Evolutionary conservation across 1,140 invertebrate species (phyloP).

Genomic region (Eciton burchellii): DNA sequence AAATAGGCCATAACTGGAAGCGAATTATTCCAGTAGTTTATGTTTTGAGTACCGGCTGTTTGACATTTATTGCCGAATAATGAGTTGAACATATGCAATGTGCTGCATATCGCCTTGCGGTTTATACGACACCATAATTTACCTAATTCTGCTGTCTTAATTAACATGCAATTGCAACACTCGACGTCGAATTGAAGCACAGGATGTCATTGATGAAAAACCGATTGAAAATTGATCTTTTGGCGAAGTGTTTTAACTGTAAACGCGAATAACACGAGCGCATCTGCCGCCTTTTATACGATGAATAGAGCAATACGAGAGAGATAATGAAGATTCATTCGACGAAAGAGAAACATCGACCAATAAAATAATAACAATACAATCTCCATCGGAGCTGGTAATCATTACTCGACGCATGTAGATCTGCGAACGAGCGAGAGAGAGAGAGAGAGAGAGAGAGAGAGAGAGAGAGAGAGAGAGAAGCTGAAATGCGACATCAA

Average conservation of each 20-base stretch:
- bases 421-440: not conserved
- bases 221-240: not conserved
- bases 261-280: not conserved
- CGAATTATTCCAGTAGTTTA: not conserved
- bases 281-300: not conserved
- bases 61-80: constrained; percentile 1
- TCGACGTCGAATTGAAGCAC: not conserved
- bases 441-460: too few species aligned
- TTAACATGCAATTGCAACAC: not conserved
- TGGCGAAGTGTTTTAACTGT: not conserved
- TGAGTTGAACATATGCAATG: constrained; percentile 26
- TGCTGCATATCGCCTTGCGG: not conserved
- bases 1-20: not conserved
- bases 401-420: constrained; percentile 1
- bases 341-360: not conserved
- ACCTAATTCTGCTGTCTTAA: constrained; percentile 21
- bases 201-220: constrained; percentile 1
- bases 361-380: not conserved
- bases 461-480: too few species aligned
- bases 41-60: not conserved
- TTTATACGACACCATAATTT: not conserved
- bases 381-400: not conserved
- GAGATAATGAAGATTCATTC: not conserved
- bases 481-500: too few species aligned
- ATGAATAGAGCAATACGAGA: not conserved